phyloP scores from a whole-genome alignment of 2,113 vertebrate species.

The Uropsilus gracilis region DNA sequence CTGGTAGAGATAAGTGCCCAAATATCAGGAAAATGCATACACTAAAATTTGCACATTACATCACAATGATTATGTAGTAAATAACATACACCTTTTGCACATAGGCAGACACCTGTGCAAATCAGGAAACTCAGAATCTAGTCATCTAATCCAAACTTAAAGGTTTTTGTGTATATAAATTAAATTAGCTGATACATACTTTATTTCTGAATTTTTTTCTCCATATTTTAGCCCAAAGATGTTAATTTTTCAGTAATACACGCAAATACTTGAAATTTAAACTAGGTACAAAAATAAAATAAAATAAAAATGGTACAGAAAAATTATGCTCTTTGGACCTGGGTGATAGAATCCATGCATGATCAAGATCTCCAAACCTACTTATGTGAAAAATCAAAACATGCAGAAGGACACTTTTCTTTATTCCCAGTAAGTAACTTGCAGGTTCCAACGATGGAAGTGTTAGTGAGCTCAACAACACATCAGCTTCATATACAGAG shows the following conservation, averaged over 20 bases:
- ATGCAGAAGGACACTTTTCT: slow-evolving; percentile 77
- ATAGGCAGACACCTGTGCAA: slow-evolving; percentile 49
- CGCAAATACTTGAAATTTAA: slow-evolving; percentile 63
- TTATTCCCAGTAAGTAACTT: slow-evolving; percentile 79
- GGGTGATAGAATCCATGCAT: slow-evolving; percentile 2
- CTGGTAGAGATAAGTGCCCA: slow-evolving; percentile 58
- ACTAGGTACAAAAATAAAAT: slow-evolving; percentile 46
- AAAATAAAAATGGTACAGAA: not conserved
- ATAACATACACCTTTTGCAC: slow-evolving; percentile 60
- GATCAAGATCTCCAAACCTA: slow-evolving; percentile 37
- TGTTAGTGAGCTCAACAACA: slow-evolving; percentile 54
- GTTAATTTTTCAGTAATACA: slow-evolving; percentile 63
- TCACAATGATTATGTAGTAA: slow-evolving; percentile 59
- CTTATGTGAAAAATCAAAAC: slow-evolving; percentile 57
- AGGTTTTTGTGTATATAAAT: slow-evolving; percentile 26
- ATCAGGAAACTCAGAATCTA: slow-evolving; percentile 44
- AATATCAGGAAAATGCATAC: slow-evolving; percentile 57
- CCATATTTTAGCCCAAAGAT: slow-evolving; percentile 75
- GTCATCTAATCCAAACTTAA: slow-evolving; percentile 36
- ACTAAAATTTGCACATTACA: slow-evolving; percentile 62
- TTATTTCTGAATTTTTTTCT: slow-evolving; percentile 63
- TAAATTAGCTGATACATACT: slow-evolving; percentile 38
- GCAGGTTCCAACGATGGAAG: slow-evolving; percentile 66
- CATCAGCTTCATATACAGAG: slow-evolving; percentile 51
- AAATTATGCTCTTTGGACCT: slow-evolving; percentile 73